These are phyloP conservation scores for Allolobophora icterica DNA, from an alignment of 2,888 invertebrate species.

Conservation along the genomic window DNA sequence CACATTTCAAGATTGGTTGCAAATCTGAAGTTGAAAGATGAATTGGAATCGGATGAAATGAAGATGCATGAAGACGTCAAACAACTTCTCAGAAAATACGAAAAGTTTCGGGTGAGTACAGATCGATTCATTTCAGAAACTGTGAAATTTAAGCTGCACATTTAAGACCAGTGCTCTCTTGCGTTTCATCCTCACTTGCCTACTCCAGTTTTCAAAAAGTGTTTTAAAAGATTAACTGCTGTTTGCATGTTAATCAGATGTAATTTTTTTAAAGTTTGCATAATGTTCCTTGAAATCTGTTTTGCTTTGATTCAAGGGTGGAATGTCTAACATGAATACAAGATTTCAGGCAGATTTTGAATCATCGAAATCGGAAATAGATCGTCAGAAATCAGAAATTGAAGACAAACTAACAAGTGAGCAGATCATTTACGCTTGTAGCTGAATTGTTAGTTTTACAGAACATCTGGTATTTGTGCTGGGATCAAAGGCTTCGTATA, in stretches of 20 bases:
- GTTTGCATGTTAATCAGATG: neutral
- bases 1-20: neutral
- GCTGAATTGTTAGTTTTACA: neutral
- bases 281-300: neutral
- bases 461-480: neutral
- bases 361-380: neutral
- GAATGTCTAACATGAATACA: conserved; percentile 12
- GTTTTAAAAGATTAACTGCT: neutral
- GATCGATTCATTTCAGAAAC: neutral
- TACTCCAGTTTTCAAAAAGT: neutral
- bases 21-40: neutral
- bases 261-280: neutral
- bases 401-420: neutral
- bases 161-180: neutral
- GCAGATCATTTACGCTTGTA: neutral
- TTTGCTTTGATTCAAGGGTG: neutral
- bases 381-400: neutral
- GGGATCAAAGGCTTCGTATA: neutral
- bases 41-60: neutral
- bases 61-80: conserved; percentile 12
- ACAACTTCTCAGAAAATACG: conserved; percentile 23
- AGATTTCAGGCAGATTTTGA: neutral
- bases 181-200: neutral
- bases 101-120: conserved; percentile 13
- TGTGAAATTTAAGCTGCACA: no score